A percentile compares a stretch with the other conserved stretches of the same genome.
Evolutionary conservation across 2,113 vertebrate species (phyloP).

Genomic region (Eudyptes chrysolophus): DNA sequence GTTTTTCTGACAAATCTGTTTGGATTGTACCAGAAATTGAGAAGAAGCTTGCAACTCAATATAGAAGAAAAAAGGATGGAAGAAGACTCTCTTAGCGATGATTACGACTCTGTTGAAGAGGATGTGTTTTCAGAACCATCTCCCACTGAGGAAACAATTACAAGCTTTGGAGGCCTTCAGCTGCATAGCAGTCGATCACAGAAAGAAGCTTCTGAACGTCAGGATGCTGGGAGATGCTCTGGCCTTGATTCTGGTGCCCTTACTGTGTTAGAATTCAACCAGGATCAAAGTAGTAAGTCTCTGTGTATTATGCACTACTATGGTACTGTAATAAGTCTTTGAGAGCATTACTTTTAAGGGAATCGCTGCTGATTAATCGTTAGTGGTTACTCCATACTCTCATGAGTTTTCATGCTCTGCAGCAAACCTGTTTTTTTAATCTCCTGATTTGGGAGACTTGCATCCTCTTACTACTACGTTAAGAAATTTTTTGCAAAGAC

Average conservation of each 20-base stretch:
- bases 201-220: background rate
- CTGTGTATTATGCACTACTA: background rate
- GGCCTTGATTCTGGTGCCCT: constrained; percentile 65
- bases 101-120: constrained; percentile 84
- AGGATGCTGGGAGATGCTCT: constrained; percentile 10
- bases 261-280: constrained; percentile 84
- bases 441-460: background rate
- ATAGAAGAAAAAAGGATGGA: constrained; percentile 67
- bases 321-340: background rate
- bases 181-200: constrained; percentile 38
- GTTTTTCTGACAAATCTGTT: constrained; percentile 24
- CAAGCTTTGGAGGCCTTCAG: constrained; percentile 70
- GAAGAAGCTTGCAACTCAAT: constrained; percentile 80
- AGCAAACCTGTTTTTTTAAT: background rate
- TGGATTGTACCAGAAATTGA: constrained; percentile 76
- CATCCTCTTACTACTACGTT: background rate
- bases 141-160: constrained; percentile 73
- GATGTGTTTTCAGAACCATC: constrained; percentile 85
- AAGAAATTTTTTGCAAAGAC: background rate
- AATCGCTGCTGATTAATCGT: background rate
- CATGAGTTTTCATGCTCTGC: background rate
- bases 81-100: constrained; percentile 78
- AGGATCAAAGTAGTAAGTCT: constrained; percentile 76
- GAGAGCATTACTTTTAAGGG: background rate
- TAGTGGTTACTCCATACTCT: background rate